Base-by-base conservation (phyloP, 1,140 invertebrate species). In the Thrips palmi region DNA sequence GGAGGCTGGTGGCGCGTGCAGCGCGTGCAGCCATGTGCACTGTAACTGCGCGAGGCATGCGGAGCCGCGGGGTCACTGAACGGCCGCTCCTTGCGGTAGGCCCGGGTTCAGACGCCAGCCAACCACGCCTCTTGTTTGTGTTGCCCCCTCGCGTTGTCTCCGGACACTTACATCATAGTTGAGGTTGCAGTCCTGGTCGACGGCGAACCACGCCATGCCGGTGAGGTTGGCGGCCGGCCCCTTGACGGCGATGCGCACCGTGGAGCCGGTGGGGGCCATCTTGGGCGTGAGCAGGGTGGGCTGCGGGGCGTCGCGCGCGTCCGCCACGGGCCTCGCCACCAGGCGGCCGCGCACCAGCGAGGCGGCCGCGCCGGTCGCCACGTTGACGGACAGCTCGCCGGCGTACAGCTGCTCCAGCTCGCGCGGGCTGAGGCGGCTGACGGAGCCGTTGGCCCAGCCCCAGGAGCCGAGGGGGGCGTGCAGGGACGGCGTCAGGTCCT, bases 141-240 rank as follows among this genome's bases (percentile, higher is more conserved):
- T n/a, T n/a, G n/a, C n/a, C n/a, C n/a, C n/a, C n/a, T n/a, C n/a
- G n/a, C n/a, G n/a, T n/a, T n/a, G n/a, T n/a, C n/a, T n/a, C n/a
- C n/a, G n/a, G n/a, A n/a, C n/a, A 32, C 51, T 62, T 15, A 88
- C 66, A 53, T 89, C 83, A 49, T 86, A 91, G 50, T 87, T 77
- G 1, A 88, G 55, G 44, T 73, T 72, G 53, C 85, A 91, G 25
- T 85, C 71, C 1, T 67, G 63, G 51, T 88, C 83, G 3, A 91
- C 70, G 1, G 72, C 68, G 24, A 80, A 57, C 84, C 84, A 91
- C 10, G 76, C 73, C 21, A 86, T 60, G 12, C 78, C 84, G n/a
- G 74, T 70, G 2, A 68, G 53, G 2, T 63, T 34, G 12, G n/a
- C 20, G 4, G 37, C 35, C 24, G 39, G 33, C 30, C n/a, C n/a